These are phyloP conservation scores for Balaenoptera acutorostrata DNA, from an alignment of 2,113 vertebrate genomes.

Conservation along the genomic window DNA sequence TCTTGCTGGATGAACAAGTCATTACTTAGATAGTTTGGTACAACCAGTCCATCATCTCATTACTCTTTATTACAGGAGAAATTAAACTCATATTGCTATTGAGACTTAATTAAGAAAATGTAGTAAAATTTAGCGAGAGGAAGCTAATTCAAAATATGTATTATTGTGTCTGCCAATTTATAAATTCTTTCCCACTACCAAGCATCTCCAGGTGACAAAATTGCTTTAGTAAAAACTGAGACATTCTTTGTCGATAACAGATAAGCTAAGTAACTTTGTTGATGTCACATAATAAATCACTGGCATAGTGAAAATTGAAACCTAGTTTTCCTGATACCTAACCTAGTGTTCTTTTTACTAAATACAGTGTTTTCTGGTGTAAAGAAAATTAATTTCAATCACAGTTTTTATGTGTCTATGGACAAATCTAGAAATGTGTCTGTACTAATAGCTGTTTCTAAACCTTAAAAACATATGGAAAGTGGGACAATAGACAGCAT, in stretches of 20 bases:
- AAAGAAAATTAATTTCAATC: not conserved
- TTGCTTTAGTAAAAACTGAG: not conserved
- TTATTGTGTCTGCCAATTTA: not conserved
- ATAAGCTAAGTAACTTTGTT: not conserved
- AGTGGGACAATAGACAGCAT: not conserved
- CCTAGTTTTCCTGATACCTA: not conserved
- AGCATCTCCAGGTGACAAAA: not conserved
- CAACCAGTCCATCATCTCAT: not conserved
- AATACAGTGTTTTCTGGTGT: not conserved
- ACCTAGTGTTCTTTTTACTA: not conserved
- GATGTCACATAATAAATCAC: not conserved
- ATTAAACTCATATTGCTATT: not conserved
- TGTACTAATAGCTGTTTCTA: conserved; percentile 20
- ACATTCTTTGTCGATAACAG: not conserved
- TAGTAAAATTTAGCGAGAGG: not conserved
- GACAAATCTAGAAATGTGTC: not conserved
- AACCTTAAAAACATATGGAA: conserved; percentile 4
- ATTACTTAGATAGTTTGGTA: not conserved
- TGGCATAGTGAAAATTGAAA: not conserved
- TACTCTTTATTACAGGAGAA: not conserved
- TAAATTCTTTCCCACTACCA: conserved; percentile 3
- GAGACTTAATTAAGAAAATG: not conserved
- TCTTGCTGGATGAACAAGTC: not conserved
- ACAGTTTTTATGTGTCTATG: not conserved
- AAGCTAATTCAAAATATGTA: not conserved